Evolutionary conservation across 2,888 invertebrate genomes (phyloP).

Genomic region (Prostheceraeus crozeri): DNA sequence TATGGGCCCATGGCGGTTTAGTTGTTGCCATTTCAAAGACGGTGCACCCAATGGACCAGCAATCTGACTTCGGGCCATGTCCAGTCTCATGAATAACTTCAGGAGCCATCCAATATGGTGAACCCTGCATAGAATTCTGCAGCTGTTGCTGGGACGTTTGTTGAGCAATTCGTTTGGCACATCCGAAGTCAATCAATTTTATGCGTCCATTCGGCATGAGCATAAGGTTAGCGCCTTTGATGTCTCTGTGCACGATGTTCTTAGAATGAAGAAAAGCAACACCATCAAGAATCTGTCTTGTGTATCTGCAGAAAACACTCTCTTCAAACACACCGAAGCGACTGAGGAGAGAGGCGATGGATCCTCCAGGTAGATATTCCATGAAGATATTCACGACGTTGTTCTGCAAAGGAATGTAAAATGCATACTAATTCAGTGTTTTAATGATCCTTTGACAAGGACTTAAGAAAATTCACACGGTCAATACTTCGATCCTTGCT

Average conservation of each 20-base stretch:
- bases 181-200: conserved; percentile 58
- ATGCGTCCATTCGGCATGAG: conserved; percentile 56
- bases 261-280: conserved; percentile 55
- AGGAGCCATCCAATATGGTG: conserved; percentile 58
- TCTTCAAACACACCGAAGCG: conserved; percentile 56
- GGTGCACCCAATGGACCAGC: conserved; percentile 57
- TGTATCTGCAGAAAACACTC: conserved; percentile 53
- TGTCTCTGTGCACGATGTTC: conserved; percentile 57
- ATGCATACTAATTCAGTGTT: too few relatives aligned
- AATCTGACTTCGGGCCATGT: conserved; percentile 57
- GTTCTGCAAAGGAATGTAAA: too few relatives aligned
- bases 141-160: conserved; percentile 10
- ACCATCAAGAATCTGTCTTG: conserved; percentile 56
- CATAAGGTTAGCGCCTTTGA: conserved; percentile 58
- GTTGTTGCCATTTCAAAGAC: conserved; percentile 57
- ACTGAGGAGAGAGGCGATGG: conserved; percentile 53
- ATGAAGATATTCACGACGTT: conserved; percentile 55
- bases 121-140: conserved; percentile 42
- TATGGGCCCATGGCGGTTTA: conserved; percentile 56
- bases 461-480: too few relatives aligned
- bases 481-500: too few relatives aligned
- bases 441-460: too few relatives aligned
- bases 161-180: conserved; percentile 52
- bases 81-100: conserved; percentile 57
- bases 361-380: conserved; percentile 57